A percentile compares a stretch with the other conserved stretches of the same genome.
phyloP scores from a whole-genome alignment of 1,140 invertebrate genomes.

The Pseudachorutes palmiensis region DNA sequence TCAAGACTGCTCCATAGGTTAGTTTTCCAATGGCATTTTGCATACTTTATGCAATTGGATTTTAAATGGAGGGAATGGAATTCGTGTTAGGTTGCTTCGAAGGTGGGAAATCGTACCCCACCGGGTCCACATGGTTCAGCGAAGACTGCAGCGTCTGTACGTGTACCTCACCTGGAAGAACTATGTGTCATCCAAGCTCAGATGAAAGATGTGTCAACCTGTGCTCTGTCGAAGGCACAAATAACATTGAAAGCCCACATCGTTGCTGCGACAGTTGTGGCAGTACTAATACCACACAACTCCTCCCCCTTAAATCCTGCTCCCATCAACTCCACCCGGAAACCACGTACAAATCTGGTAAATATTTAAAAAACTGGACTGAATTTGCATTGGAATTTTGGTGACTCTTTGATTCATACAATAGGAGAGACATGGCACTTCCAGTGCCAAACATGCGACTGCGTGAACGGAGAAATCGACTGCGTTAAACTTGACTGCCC shows the following conservation, averaged over 20 bases:
- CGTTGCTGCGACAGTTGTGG: constrained; percentile 28
- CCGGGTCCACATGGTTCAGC: constrained; percentile 32
- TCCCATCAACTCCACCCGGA: constrained; percentile 33
- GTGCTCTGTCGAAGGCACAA: constrained; percentile 22
- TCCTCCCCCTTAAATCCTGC: constrained; percentile 25
- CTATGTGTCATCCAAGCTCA: constrained; percentile 22
- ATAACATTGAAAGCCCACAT: constrained; percentile 14
- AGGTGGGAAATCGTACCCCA: constrained; percentile 17
- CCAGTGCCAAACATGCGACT: constrained; percentile 83
- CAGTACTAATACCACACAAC: constrained; percentile 11
- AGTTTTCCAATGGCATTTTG: too few species aligned
- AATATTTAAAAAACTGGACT: constrained; percentile 14
- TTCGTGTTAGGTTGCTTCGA: constrained; percentile 21
- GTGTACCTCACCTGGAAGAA: constrained; percentile 24
- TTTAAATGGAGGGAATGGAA: too few species aligned
- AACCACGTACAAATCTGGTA: constrained; percentile 30
- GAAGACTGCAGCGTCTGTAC: constrained; percentile 36
- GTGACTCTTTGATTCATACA: background rate
- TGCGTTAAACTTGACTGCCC: constrained; percentile 82
- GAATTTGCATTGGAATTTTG: background rate
- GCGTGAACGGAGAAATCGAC: constrained; percentile 77
- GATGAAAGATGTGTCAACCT: constrained; percentile 19
- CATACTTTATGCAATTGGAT: too few species aligned
- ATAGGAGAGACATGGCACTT: constrained; percentile 74
- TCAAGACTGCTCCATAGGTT: constrained; percentile 50